Evolutionary conservation across 2,113 vertebrate species (phyloP).

Genomic region (Coptodon bakossiorum): DNA sequence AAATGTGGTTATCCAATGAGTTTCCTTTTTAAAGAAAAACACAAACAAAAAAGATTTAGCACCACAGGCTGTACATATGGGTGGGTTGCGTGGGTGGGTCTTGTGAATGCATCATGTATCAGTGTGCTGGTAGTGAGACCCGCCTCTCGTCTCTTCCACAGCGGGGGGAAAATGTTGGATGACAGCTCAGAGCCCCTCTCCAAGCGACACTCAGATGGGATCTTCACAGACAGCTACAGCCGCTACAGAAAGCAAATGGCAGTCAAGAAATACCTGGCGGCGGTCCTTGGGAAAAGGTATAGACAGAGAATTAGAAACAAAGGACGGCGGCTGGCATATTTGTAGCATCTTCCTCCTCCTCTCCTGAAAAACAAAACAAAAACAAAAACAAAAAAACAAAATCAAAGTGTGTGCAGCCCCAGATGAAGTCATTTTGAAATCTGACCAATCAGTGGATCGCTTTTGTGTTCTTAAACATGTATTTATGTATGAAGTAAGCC

Average conservation of each 20-base stretch:
- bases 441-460: conserved; percentile 82
- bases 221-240: conserved; percentile 99
- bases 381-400: neutral
- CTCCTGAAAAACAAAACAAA: conserved; percentile 3
- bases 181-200: conserved; percentile 86
- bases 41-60: neutral
- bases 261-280: conserved; percentile 98
- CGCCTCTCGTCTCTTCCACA: conserved; percentile 30
- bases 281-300: conserved; percentile 99
- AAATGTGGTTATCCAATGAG: neutral
- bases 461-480: conserved; percentile 95
- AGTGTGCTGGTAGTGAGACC: conserved; percentile 10
- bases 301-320: conserved; percentile 99
- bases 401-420: conserved; percentile 75
- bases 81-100: neutral
- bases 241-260: conserved; percentile 99
- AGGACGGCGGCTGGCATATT: conserved; percentile 95
- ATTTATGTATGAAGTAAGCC: conserved; percentile 99
- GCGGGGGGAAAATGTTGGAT: conserved; percentile 74
- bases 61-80: neutral
- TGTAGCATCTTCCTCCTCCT: conserved; percentile 78
- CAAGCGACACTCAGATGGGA: conserved; percentile 96
- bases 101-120: neutral
- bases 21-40: neutral
- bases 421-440: conserved; percentile 85